Base-by-base conservation (phyloP, 2,113 vertebrate species). In the Chaetorhynchus papuensis region DNA sequence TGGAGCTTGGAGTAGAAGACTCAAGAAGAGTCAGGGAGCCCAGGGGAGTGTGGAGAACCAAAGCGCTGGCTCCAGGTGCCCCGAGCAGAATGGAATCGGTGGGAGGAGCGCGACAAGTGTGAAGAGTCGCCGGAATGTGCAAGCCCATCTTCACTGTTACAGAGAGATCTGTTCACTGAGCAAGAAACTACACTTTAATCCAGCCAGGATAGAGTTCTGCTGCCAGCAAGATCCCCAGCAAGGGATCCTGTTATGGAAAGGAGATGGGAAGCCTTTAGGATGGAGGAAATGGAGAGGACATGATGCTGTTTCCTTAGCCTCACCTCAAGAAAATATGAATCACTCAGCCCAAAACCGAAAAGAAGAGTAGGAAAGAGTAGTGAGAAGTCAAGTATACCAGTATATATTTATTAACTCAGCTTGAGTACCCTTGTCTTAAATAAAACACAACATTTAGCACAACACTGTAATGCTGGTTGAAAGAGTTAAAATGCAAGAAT, bases 401-500 rank as follows among this genome's bases (percentile, higher is more conserved):
- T 23, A 35, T 8, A 9, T n/a, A 39, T 33, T 85, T 57, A 57
- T 33, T 65, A 74, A 81, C 13, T 56, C 33, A 27, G 65, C 19
- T n/a, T 33, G 44, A 26, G 11, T 24, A 41, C 7, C 14, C 31
- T 28, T 33, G 2, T 10, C n/a, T 64, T 15, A n/a, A 89, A 72
- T 33, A 64, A 77, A 72, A 63, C 2, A 1, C 21, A 24, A 15
- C 30, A 85, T 84, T 41, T 23, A 89, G 75, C 69, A 71, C 28
- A 49, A 27, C 0, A 3, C 18, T 14, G 4, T 2, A 5, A 30
- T 35, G 93, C 16, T 37, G 54, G 42, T 27, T 69, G 63, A 86
- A 97, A 82, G 95, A 83, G 91, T 96, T 97, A 97, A 97, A 96
- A 90, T 63, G 50, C 79, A 93, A 94, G 63, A 37, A 88, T 65